Evolutionary conservation across 2,113 vertebrate genomes (phyloP).

Genomic region (Mesoclemmys tuberculata): DNA sequence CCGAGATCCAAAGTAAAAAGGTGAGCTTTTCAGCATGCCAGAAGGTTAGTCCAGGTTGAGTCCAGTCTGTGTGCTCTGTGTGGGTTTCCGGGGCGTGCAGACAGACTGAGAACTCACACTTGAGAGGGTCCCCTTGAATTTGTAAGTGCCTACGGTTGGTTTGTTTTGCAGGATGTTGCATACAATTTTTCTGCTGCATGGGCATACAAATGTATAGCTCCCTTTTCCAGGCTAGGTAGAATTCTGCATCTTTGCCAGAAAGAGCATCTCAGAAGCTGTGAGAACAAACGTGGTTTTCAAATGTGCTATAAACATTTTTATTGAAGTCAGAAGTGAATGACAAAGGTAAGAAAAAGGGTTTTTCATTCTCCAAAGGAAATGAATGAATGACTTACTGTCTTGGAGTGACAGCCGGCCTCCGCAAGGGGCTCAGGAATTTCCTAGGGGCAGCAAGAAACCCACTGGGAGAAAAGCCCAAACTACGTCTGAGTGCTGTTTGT

Average conservation of each 20-base stretch:
- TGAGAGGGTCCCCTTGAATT: background rate
- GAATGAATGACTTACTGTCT: background rate
- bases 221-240: rapidly evolving
- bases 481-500: background rate
- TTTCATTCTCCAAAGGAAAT: background rate
- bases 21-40: background rate
- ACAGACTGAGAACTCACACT: background rate
- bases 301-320: rapidly evolving
- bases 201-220: rapidly evolving
- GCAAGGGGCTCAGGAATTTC: background rate
- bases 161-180: background rate
- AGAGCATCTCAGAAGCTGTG: rapidly evolving
- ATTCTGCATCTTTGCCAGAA: background rate
- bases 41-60: background rate
- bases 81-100: background rate
- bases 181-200: background rate
- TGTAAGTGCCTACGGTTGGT: rapidly evolving
- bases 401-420: background rate
- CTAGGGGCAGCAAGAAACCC: background rate
- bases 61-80: rapidly evolving
- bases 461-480: background rate
- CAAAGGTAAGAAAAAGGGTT: background rate
- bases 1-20: background rate
- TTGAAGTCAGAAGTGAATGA: background rate
- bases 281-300: background rate